Percentiles rank a stretch among this genome's conserved stretches.
phyloP scores from a whole-genome alignment of 2,113 vertebrate species.

The Nothoprocta perdicaria region DNA sequence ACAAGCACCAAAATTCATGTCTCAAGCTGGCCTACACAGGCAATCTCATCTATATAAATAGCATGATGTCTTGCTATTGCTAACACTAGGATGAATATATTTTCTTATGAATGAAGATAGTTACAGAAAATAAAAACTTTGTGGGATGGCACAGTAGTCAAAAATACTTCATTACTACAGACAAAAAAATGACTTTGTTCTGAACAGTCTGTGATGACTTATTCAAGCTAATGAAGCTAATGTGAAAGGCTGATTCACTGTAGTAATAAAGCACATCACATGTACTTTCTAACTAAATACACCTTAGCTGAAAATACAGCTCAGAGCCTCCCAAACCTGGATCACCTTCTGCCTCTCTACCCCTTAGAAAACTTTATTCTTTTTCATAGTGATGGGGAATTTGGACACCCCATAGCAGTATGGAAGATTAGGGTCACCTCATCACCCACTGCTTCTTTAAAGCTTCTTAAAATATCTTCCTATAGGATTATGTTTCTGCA shows the following conservation, averaged over 20 bases:
- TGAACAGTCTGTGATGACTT: background rate
- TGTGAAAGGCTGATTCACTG: slow-evolving; percentile 12
- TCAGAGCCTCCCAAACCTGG: background rate
- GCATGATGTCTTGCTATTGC: background rate
- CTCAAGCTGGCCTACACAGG: background rate
- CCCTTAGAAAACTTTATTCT: background rate
- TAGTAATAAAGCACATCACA: slow-evolving; percentile 28
- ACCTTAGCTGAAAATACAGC: background rate
- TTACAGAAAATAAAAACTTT: slow-evolving; percentile 20
- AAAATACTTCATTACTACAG: slow-evolving; percentile 15
- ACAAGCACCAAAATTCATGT: background rate
- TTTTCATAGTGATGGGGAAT: background rate
- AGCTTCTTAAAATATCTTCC: slow-evolving; percentile 29
- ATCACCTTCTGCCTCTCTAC: slow-evolving; percentile 10
- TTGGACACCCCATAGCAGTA: background rate
- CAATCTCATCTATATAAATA: slow-evolving; percentile 1
- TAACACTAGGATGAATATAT: background rate
- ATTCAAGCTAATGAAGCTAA: slow-evolving; percentile 23
- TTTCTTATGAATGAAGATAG: background rate
- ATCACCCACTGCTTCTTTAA: background rate
- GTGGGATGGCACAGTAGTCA: background rate
- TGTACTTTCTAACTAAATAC: slow-evolving; percentile 17
- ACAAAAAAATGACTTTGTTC: background rate
- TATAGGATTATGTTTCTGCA: background rate
- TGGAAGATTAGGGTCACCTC: background rate